phyloP scores from a whole-genome alignment of 2,113 vertebrate species.

The Cygnus buccinator region DNA sequence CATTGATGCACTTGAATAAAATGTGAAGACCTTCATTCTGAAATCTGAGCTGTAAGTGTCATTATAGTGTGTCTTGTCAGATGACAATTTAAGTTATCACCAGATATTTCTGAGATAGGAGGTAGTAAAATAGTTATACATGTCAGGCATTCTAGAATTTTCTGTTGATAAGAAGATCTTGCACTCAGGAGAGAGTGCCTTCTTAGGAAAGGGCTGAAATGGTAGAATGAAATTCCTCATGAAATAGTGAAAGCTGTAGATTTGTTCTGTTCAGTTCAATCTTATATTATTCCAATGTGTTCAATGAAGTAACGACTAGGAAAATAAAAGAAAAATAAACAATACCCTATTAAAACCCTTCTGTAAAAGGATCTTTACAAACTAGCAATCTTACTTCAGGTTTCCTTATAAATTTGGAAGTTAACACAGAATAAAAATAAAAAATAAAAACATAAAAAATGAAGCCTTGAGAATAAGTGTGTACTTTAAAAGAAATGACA shows the following conservation, averaged over 20 bases:
- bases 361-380: background rate
- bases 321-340: background rate
- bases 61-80: background rate
- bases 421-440: background rate
- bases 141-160: background rate
- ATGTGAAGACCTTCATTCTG: background rate
- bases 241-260: background rate
- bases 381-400: background rate
- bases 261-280: background rate
- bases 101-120: background rate
- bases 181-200: background rate
- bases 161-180: background rate
- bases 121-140: background rate
- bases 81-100: background rate
- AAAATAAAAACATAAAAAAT: background rate
- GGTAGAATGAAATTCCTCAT: background rate
- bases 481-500: background rate
- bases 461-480: background rate
- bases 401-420: background rate
- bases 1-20: background rate
- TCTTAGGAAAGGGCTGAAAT: background rate
- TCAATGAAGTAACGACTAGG: background rate
- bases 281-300: background rate
- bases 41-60: background rate
- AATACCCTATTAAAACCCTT: background rate